Evolutionary conservation across 1,140 invertebrate species (phyloP).

Genomic region (Cyclina sinensis): DNA sequence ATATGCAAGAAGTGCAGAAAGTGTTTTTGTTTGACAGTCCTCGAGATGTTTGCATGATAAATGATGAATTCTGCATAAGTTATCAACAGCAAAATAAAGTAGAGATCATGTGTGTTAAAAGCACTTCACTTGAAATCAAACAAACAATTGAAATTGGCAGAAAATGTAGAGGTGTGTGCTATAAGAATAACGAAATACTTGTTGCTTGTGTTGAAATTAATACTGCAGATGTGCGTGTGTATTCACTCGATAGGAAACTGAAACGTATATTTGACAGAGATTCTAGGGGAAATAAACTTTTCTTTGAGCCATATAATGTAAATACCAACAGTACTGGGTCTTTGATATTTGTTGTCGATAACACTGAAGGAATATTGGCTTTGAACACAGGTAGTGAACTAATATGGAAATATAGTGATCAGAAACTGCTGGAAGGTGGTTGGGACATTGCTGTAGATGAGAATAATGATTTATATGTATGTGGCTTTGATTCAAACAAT

Average conservation of each 20-base stretch:
- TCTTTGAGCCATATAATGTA: not conserved
- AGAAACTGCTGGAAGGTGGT: not conserved
- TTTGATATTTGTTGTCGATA: not conserved
- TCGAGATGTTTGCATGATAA: not conserved
- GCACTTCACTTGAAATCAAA: not conserved
- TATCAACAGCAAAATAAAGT: not conserved
- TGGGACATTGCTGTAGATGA: slow-evolving; percentile 7
- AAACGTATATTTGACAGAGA: not conserved
- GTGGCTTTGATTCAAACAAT: not conserved
- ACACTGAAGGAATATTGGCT: not conserved
- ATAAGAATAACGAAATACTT: not conserved
- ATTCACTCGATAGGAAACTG: not conserved
- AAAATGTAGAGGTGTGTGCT: not conserved
- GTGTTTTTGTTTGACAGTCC: not conserved
- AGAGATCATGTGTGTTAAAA: not conserved
- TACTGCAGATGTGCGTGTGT: not conserved
- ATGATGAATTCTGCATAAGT: not conserved
- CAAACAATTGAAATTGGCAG: not conserved
- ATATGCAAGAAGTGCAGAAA: not conserved
- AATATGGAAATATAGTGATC: not conserved
- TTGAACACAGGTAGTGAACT: not conserved
- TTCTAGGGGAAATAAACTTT: not conserved
- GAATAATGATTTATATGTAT: not conserved
- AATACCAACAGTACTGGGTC: not conserved
- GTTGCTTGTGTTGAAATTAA: not conserved